These are phyloP conservation scores for Calameuta pallipes DNA, from an alignment of 2,888 invertebrate species.

Conservation along the genomic window DNA sequence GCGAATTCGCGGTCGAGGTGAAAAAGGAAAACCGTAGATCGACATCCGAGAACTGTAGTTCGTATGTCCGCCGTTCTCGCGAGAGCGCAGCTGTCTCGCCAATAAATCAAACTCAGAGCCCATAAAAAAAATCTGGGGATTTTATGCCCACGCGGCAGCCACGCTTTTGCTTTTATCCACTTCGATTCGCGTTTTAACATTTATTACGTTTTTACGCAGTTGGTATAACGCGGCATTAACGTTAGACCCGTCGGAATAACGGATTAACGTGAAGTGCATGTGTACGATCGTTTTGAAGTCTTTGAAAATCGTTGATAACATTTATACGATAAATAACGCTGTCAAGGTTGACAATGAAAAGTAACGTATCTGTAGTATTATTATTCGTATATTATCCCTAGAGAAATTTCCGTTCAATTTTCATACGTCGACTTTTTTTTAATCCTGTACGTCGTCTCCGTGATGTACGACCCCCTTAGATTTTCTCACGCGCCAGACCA, in stretches of 20 bases:
- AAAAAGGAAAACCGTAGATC: conserved; percentile 11
- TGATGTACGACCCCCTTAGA: background rate
- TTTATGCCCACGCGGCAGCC: conserved; percentile 18
- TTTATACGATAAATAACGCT: background rate
- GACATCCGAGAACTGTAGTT: background rate
- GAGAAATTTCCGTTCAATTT: background rate
- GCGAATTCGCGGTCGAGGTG: background rate
- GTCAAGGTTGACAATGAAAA: background rate
- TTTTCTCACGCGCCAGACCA: background rate
- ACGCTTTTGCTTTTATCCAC: conserved; percentile 18
- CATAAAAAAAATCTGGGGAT: conserved; percentile 21
- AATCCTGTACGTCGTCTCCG: background rate
- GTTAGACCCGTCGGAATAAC: background rate
- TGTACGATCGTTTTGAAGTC: background rate
- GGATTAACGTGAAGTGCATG: background rate
- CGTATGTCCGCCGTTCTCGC: conserved; percentile 12
- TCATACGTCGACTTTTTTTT: background rate
- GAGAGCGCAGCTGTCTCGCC: conserved; percentile 21
- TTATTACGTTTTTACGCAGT: conserved; percentile 24
- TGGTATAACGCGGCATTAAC: background rate
- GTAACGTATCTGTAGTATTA: background rate
- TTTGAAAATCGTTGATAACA: background rate
- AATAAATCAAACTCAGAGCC: conserved; percentile 22
- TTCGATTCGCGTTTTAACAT: conserved; percentile 25
- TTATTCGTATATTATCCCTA: background rate